Percentiles rank a stretch among this genome's conserved stretches.
These are phyloP conservation scores for Ephestia elutella DNA, from an alignment of 1,140 invertebrate species.

Conservation along the genomic window DNA sequence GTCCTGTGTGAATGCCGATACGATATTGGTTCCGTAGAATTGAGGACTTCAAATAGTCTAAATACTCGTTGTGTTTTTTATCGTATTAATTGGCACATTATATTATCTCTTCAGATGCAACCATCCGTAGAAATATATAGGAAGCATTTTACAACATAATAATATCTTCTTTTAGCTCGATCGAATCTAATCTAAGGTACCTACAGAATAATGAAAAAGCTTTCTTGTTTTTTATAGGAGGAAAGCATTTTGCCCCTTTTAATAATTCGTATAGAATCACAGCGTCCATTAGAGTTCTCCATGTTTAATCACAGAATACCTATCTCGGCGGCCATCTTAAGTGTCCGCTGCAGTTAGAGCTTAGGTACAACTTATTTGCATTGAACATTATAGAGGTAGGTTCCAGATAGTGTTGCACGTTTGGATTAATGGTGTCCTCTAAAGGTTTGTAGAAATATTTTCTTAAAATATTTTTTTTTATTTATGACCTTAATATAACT, in stretches of 20 bases:
- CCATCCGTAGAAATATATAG: too few species aligned
- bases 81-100: too few species aligned
- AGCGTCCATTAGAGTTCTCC: slow-evolving; percentile 27
- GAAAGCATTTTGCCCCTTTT: slow-evolving; percentile 25
- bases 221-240: slow-evolving; percentile 12
- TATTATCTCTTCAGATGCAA: too few species aligned
- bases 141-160: too few species aligned
- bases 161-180: too few species aligned
- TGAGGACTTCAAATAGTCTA: neutral
- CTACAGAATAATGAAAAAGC: neutral
- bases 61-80: too few species aligned
- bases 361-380: neutral
- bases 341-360: neutral
- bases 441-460: neutral
- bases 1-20: neutral
- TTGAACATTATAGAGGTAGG: neutral
- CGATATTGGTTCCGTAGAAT: slow-evolving; percentile 9
- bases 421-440: neutral
- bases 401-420: neutral
- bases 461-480: too few species aligned
- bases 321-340: neutral
- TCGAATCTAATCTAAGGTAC: too few species aligned
- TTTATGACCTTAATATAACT: too few species aligned
- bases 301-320: slow-evolving; percentile 34
- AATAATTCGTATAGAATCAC: slow-evolving; percentile 31